phyloP scores from a whole-genome alignment of 35 echinoderm and acorn worm species.

The Heliocidaris erythrogramma region DNA sequence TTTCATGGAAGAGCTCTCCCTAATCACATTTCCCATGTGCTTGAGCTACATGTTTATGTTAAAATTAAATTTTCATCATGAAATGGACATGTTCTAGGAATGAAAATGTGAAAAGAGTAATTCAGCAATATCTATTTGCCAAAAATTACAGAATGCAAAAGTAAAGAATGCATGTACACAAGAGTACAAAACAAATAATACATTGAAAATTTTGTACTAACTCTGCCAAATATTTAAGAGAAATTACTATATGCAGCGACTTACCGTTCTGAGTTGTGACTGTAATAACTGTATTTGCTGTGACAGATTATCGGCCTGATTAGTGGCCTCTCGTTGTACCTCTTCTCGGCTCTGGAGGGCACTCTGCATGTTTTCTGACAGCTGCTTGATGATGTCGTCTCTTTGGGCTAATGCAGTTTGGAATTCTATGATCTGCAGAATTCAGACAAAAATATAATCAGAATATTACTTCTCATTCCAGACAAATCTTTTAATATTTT shows the following conservation, averaged over 20 bases:
- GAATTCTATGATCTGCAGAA: slow-evolving; percentile 91
- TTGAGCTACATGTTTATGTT: too few relatives aligned
- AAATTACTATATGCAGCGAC: neutral
- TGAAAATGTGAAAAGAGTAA: too few relatives aligned
- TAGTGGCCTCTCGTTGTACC: slow-evolving; percentile 74
- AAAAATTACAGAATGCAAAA: too few relatives aligned
- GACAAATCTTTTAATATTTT: neutral
- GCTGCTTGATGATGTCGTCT: slow-evolving; percentile 92
- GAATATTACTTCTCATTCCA: neutral
- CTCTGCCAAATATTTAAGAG: too few relatives aligned
- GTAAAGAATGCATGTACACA: too few relatives aligned
- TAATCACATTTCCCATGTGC: too few relatives aligned
- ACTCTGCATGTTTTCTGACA: slow-evolving; percentile 82
- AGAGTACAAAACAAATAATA: too few relatives aligned
- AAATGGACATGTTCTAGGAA: too few relatives aligned
- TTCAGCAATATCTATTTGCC: too few relatives aligned
- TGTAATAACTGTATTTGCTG: slow-evolving; percentile 81
- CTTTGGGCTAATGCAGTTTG: slow-evolving; percentile 81
- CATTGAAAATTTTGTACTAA: too few relatives aligned
- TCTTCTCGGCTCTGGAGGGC: slow-evolving; percentile 76
- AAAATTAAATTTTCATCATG: too few relatives aligned
- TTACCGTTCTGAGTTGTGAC: slow-evolving; percentile 74
- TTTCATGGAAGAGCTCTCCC: too few relatives aligned
- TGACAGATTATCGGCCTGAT: slow-evolving; percentile 67
- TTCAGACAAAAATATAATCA: neutral